Conservation (phyloP, 2,113 vertebrate genomes). For the Corvus moneduloides region DNA sequence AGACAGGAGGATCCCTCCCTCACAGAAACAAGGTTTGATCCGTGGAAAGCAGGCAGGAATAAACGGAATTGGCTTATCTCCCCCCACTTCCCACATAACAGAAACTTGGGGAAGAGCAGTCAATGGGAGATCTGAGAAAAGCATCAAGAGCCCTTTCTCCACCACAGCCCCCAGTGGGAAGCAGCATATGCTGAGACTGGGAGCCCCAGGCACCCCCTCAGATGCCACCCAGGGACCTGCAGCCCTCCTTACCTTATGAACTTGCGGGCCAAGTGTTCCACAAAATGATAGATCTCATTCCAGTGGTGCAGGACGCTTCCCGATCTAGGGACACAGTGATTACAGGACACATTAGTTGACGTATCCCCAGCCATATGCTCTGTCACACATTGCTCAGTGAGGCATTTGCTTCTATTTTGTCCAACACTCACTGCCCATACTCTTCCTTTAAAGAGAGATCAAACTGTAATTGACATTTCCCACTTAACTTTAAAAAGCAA, state of each 20-base stretch:
- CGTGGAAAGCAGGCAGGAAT: background rate
- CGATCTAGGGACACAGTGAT: constrained; percentile 77
- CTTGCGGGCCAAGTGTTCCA: constrained; percentile 92
- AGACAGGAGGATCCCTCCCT: background rate
- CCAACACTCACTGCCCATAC: background rate
- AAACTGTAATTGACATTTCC: background rate
- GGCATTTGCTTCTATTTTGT: background rate
- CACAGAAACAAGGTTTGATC: accelerated
- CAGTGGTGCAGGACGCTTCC: constrained; percentile 97
- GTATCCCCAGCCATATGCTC: background rate
- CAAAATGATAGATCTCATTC: constrained; percentile 96
- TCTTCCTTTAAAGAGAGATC: background rate
- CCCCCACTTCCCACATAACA: background rate
- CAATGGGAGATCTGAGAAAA: accelerated
- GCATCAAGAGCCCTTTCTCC: background rate
- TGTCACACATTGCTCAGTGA: background rate
- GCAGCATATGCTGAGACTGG: background rate
- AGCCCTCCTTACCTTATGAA: constrained; percentile 88
- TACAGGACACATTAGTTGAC: background rate
- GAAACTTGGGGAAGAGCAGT: background rate
- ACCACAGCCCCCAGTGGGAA: background rate
- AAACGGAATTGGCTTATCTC: background rate
- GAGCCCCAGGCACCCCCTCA: background rate
- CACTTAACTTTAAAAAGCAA: background rate
- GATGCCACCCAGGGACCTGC: background rate